These are phyloP conservation scores for Chymomyza caudatula DNA, from an alignment of 2,888 invertebrate species.

Conservation along the genomic window DNA sequence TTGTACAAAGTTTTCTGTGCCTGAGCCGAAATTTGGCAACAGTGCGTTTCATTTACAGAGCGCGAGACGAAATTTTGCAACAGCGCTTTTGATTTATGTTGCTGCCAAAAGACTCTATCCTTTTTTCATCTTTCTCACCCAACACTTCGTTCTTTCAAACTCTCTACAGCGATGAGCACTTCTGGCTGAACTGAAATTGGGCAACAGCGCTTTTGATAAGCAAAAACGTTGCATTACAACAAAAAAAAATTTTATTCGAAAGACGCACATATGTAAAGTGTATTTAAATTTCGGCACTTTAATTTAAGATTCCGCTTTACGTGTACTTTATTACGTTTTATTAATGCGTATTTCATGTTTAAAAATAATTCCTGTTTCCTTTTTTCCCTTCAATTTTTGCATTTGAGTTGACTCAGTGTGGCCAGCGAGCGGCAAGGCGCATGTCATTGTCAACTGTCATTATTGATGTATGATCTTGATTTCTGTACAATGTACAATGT, in stretches of 20 bases:
- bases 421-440: conserved; percentile 20
- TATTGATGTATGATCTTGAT: conserved; percentile 72
- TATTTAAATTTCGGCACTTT: background rate
- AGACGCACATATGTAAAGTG: background rate
- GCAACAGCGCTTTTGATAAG: too few relatives aligned
- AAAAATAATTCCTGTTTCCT: conserved; percentile 36
- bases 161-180: too few relatives aligned
- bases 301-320: background rate
- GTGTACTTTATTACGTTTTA: conserved; percentile 35
- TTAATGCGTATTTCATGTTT: conserved; percentile 18
- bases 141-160: too few relatives aligned
- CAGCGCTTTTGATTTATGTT: background rate
- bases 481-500: conserved; percentile 41
- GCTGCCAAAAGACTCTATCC: too few relatives aligned
- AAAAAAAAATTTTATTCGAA: background rate
- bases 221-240: too few relatives aligned
- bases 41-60: too few relatives aligned
- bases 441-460: conserved; percentile 62
- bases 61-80: background rate
- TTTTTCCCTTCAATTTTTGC: conserved; percentile 14
- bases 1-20: too few relatives aligned
- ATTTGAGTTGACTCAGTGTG: background rate
- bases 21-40: background rate
- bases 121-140: too few relatives aligned
- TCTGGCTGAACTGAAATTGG: too few relatives aligned